Conservation (phyloP, 2,797 vertebrate species). For the Hypotaenidia okinawae region DNA sequence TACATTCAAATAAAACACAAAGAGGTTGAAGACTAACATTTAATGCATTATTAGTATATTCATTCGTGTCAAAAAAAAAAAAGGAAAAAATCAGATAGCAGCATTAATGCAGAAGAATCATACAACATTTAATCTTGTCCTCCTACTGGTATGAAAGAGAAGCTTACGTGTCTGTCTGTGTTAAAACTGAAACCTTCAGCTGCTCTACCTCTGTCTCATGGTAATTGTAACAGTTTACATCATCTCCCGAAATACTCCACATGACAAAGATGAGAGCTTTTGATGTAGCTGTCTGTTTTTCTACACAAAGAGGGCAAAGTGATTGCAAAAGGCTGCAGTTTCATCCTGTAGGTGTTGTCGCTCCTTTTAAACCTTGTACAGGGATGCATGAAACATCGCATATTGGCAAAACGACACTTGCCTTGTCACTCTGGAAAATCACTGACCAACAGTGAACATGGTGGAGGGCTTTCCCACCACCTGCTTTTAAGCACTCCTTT, state of each 20-base stretch:
- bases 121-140: neutral
- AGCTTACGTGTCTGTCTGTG: neutral
- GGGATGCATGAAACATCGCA: neutral
- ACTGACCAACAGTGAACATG: fast-evolving
- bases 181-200: neutral
- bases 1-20: neutral
- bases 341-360: fast-evolving
- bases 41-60: neutral
- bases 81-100: neutral
- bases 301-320: neutral
- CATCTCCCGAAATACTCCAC: neutral
- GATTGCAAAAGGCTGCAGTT: neutral
- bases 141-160: neutral
- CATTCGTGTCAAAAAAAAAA: neutral
- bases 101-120: neutral
- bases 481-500: neutral
- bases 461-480: neutral
- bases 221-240: neutral
- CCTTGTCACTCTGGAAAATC: neutral
- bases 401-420: neutral
- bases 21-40: neutral
- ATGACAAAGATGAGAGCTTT: neutral
- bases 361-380: neutral
- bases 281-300: neutral
- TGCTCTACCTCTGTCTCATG: neutral